phyloP scores from a whole-genome alignment of 2,113 vertebrate genomes.

The Anarrhichthys ocellatus region DNA sequence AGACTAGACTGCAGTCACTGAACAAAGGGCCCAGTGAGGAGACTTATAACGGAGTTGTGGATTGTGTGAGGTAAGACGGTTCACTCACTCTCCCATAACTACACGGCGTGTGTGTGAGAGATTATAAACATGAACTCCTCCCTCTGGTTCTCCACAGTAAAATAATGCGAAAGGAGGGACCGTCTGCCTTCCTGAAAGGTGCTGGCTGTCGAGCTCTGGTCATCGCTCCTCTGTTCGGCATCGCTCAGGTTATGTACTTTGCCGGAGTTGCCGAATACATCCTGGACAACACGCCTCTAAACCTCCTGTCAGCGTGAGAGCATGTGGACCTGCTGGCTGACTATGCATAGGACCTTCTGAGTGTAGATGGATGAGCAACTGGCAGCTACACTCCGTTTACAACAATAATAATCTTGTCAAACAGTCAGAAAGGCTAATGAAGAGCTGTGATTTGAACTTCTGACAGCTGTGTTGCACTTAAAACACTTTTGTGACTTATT shows the following conservation, averaged over 20 bases:
- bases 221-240: conserved; percentile 88
- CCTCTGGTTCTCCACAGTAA: conserved; percentile 76
- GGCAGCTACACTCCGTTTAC: conserved; percentile 70
- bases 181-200: conserved; percentile 86
- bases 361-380: conserved; percentile 9
- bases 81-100: background rate
- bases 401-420: background rate
- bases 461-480: conserved; percentile 69
- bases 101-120: no score
- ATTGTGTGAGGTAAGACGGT: conserved; percentile 78
- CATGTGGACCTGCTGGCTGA: background rate
- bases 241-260: conserved; percentile 88
- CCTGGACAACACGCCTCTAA: conserved; percentile 76
- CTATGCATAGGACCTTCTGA: conserved; percentile 13
- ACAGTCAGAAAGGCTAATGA: conserved; percentile 4
- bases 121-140: background rate
- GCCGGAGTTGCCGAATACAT: conserved; percentile 85
- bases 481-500: conserved; percentile 60
- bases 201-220: conserved; percentile 86
- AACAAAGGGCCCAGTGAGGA: conserved; percentile 85
- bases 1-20: conserved; percentile 87
- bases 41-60: conserved; percentile 82
- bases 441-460: conserved; percentile 26
- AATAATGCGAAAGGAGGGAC: conserved; percentile 85
- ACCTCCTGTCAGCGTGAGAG: conserved; percentile 65